Conservation (phyloP, 1,140 invertebrate species). For the Saxidomus purpurata region DNA sequence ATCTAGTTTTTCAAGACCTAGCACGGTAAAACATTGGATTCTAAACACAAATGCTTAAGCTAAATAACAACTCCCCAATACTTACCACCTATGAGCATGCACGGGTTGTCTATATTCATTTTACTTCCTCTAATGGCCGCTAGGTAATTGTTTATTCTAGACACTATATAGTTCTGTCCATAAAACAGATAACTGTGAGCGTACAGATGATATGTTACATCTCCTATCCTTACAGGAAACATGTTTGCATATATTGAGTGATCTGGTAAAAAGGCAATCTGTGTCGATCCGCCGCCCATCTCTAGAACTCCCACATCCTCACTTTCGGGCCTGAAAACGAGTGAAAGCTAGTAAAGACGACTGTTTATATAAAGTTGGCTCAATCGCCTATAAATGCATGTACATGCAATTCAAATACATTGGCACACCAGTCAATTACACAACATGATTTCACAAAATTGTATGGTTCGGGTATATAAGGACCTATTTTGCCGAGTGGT, state of each 20-base stretch:
- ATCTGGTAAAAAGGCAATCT: constrained; percentile 87
- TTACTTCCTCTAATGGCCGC: constrained; percentile 8
- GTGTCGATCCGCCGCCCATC: constrained; percentile 88
- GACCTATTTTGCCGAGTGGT: no score
- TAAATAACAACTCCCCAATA: no score
- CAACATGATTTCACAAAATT: no score
- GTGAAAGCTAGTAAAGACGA: no score
- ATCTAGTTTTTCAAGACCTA: no score
- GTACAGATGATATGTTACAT: constrained; percentile 85
- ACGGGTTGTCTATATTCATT: constrained; percentile 75
- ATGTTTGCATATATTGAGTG: constrained; percentile 82
- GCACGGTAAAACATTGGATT: no score
- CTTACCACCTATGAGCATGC: constrained; percentile 79
- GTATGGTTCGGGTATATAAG: no score
- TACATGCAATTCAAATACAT: not conserved
- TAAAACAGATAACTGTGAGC: constrained; percentile 87
- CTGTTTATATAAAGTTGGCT: no score
- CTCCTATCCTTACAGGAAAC: constrained; percentile 83
- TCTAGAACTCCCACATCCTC: constrained; percentile 87
- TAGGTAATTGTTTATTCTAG: constrained; percentile 73
- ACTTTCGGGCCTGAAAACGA: constrained; percentile 63
- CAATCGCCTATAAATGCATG: not conserved
- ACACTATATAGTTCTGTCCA: constrained; percentile 83
- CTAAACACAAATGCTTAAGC: no score
- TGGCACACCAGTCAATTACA: no score